Evolutionary conservation across 2,113 vertebrate species (phyloP).

Genomic region (Mirza zaza): DNA sequence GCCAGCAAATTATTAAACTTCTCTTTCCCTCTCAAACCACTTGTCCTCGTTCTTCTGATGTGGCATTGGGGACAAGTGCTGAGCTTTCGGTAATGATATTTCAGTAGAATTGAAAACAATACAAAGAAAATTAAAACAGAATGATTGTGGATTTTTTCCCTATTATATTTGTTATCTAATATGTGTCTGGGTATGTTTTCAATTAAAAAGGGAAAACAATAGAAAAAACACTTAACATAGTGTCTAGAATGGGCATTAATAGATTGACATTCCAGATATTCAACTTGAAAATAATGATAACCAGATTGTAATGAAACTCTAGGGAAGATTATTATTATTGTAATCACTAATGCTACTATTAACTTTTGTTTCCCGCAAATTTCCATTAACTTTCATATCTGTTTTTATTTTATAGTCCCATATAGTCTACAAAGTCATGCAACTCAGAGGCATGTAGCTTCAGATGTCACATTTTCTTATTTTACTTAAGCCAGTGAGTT

Average conservation of each 20-base stretch:
- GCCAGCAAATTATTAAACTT: too few relatives aligned
- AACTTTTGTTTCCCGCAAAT: neutral
- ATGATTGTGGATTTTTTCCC: neutral
- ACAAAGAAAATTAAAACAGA: conserved; percentile 17
- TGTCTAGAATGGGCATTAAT: conserved; percentile 24
- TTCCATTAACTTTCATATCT: neutral
- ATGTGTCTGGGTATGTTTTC: neutral
- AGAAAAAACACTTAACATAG: neutral
- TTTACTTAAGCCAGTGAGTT: neutral
- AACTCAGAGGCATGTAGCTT: neutral
- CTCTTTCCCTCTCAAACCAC: too few relatives aligned
- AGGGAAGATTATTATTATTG: conserved; percentile 66
- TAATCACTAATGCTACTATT: neutral
- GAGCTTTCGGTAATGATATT: too few relatives aligned
- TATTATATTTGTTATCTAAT: neutral
- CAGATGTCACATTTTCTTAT: neutral
- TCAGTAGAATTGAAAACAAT: neutral
- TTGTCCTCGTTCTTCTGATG: too few relatives aligned
- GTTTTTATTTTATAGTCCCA: neutral
- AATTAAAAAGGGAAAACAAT: neutral
- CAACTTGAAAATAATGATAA: conserved; percentile 69
- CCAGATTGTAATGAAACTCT: conserved; percentile 62
- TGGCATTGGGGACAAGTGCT: too few relatives aligned
- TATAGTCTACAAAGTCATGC: conserved; percentile 8
- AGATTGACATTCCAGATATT: conserved; percentile 21